Percentiles rank a stretch among this genome's conserved stretches.
Evolutionary conservation across 2,113 vertebrate species (phyloP).

Genomic region (Dendropsophus ebraccatus): DNA sequence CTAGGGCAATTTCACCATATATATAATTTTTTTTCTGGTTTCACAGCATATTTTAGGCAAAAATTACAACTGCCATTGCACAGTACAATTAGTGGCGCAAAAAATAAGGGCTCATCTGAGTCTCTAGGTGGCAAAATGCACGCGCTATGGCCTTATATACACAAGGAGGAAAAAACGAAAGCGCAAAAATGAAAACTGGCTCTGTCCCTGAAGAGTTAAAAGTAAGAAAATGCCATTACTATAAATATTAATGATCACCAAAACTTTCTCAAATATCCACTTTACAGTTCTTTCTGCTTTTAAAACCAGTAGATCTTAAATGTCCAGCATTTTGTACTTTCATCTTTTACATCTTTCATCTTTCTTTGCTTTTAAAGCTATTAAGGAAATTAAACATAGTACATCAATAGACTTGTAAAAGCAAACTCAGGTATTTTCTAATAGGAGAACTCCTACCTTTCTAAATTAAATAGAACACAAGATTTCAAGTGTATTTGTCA

Average conservation of each 20-base stretch:
- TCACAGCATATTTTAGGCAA: too few relatives aligned
- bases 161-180: too few relatives aligned
- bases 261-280: background rate
- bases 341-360: conserved; percentile 9
- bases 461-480: background rate
- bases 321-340: background rate
- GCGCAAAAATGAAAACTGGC: too few relatives aligned
- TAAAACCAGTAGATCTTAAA: background rate
- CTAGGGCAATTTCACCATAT: too few relatives aligned
- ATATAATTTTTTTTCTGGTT: too few relatives aligned
- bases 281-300: background rate
- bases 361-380: background rate
- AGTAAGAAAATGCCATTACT: too few relatives aligned
- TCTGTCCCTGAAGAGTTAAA: too few relatives aligned
- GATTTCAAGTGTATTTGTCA: background rate
- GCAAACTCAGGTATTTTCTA: conserved; percentile 21
- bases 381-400: conserved; percentile 34
- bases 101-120: too few relatives aligned
- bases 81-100: too few relatives aligned
- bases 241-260: background rate
- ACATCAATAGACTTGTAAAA: background rate
- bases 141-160: too few relatives aligned
- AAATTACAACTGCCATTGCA: too few relatives aligned
- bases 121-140: too few relatives aligned
- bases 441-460: background rate